Base-by-base conservation (phyloP, 2,113 vertebrate species). In the Rhodinocichla rosea region DNA sequence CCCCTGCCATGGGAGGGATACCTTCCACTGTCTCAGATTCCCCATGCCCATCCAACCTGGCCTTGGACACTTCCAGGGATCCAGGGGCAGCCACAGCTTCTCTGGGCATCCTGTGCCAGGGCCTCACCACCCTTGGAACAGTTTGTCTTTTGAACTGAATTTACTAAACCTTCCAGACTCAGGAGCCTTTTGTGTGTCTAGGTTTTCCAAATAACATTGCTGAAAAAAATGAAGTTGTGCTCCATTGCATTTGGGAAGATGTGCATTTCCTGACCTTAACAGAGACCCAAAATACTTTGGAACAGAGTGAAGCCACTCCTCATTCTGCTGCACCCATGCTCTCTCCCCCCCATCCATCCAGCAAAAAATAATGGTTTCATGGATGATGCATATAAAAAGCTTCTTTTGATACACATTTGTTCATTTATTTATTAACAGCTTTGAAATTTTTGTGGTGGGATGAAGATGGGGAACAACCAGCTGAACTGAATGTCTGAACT, bases 21-120 rank as follows among this genome's bases (percentile, higher is more conserved):
- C 1, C 4, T 81, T 8, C 44, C 52, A 11, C 52, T 52, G 4
- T 4, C 10, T 23, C 33, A 67, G 19, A 3, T 8, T 59, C 8
- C 4, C 15, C 27, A 73, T 50, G 8, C 27, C 59, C 0, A 0
- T n/a, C 19, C 53, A 39, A 0, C 23, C 27, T 24, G 44, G 27
- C 23, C 12, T 45, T 39, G 60, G 3, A 45, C 77, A n/a, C 10
- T 52, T 14, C 60, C 28, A 67, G 11, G 13, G 28, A n/a, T 45
- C 10, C 76, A 79, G 37, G 33, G 13, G 7, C 28, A 67, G 33
- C 52, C 37, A 39, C 23, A 59, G 15, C 26, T 67, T n/a, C 15
- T 45, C 27, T 81, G 60, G 37, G 23, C 5, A 28, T 0, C 23
- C 27, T 44, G 19, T 44, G 52, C 23, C 44, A 45, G 10, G 13